A percentile compares a stretch with the other conserved stretches of the same genome.
Conservation (phyloP, 2,113 vertebrate species). For the Catharus minimus region DNA sequence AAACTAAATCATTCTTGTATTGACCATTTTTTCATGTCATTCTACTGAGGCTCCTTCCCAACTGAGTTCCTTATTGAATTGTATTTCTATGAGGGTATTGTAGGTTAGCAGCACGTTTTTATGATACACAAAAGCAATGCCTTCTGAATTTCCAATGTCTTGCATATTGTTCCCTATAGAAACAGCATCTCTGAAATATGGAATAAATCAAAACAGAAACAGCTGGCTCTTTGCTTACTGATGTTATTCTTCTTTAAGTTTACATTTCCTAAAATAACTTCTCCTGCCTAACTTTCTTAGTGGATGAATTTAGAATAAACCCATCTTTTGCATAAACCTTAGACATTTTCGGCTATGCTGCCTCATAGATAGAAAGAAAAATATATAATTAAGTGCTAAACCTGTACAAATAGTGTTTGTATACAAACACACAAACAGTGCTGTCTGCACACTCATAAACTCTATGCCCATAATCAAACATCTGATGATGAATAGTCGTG, state of each 20-base stretch:
- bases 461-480: conserved; percentile 29
- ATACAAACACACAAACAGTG: neutral
- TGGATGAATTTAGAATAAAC: conserved; percentile 70
- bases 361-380: conserved; percentile 63
- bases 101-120: conserved; percentile 86
- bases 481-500: neutral
- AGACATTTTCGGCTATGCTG: conserved; percentile 42
- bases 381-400: conserved; percentile 57
- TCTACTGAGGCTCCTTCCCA: conserved; percentile 84
- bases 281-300: conserved; percentile 65
- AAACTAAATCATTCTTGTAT: conserved; percentile 83
- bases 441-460: neutral
- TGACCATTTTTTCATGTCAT: conserved; percentile 78
- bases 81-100: conserved; percentile 89
- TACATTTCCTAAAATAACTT: conserved; percentile 64
- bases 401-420: conserved; percentile 1
- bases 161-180: conserved; percentile 83
- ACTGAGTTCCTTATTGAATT: conserved; percentile 86
- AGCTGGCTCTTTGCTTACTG: conserved; percentile 73
- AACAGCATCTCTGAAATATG: conserved; percentile 78
- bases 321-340: conserved; percentile 43
- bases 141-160: conserved; percentile 83
- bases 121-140: conserved; percentile 84
- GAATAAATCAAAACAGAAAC: conserved; percentile 87
- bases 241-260: conserved; percentile 62